Evolutionary conservation across 2,797 vertebrate genomes (phyloP), one percentile per base, ranked within the genome.

Genomic region (Calcarius lapponicus): DNA sequence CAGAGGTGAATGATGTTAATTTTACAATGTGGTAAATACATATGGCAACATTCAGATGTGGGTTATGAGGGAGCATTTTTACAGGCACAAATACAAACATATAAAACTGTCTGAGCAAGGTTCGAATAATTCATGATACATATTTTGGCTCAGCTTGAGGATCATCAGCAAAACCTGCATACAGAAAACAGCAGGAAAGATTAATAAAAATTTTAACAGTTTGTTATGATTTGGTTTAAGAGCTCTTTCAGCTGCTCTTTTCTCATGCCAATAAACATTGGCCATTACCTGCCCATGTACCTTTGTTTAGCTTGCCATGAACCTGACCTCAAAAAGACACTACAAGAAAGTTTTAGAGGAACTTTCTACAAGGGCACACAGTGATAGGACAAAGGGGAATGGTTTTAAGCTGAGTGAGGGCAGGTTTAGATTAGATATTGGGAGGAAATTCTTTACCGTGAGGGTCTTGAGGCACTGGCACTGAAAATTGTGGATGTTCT

Each of bases 131-230:
- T 75, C 65, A 51, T 21, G 29, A 50, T 74, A 36, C 16, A 1
- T 67, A 47, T 92, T 81, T 80, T 96, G 83, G 53, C 83, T 93
- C 62, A 57, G 65, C 53, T 85, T 85, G 51, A 91, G 84, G 40
- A 71, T 64, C 70, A 79, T 80, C 80, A 62, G 72, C 43, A 94
- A 93, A 93, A 93, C 58, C 17, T 61, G 43, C 29, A 9, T 31
- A 38, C 6, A 62, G 82, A 86, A 90, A 95, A 90, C 18, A 76
- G 36, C 50, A 42, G 18, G 34, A 21, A 47, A 81, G 54, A 60
- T 53, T 64, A 96, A 78, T 93, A 87, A 90, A 92, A 92, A 57
- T 25, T 21, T 17, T 36, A 90, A 90, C 36, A 31, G 48, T 86
- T 93, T 76, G 51, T 82, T 83, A 65, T 50, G 42, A 69, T 71